These are phyloP conservation scores for Eptesicus fuscus DNA, from an alignment of 2,113 vertebrate species.

Conservation along the genomic window DNA sequence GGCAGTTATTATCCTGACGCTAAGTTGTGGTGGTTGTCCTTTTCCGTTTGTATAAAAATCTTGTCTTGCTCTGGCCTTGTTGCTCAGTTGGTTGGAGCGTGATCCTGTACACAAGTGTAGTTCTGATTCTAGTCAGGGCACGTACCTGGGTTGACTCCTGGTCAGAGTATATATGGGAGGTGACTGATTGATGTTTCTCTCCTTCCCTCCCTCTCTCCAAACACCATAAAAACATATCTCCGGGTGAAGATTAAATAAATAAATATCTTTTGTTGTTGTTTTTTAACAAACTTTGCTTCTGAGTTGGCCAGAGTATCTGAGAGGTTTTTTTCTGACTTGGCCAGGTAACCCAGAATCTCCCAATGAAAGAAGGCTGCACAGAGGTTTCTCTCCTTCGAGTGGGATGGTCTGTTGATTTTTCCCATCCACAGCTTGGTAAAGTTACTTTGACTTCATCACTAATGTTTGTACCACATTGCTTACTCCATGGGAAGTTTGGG, in stretches of 20 bases:
- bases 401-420: constrained; percentile 87
- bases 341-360: constrained; percentile 84
- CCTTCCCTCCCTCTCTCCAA: background rate
- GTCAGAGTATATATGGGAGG: background rate
- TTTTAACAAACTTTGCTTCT: background rate
- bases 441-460: background rate
- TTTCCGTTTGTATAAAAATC: background rate
- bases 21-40: background rate
- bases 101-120: background rate
- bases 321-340: background rate
- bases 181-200: background rate
- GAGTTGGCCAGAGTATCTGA: background rate
- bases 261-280: background rate
- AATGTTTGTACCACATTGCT: background rate
- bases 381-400: constrained; percentile 84
- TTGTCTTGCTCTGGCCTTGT: background rate
- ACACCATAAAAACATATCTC: background rate
- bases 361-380: constrained; percentile 72
- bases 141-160: background rate
- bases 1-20: background rate
- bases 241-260: background rate
- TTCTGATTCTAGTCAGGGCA: background rate
- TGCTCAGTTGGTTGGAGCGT: background rate
- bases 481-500: background rate
- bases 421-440: constrained; percentile 88